phyloP scores from a whole-genome alignment of 2,797 vertebrate species.

The Spizella passerina region DNA sequence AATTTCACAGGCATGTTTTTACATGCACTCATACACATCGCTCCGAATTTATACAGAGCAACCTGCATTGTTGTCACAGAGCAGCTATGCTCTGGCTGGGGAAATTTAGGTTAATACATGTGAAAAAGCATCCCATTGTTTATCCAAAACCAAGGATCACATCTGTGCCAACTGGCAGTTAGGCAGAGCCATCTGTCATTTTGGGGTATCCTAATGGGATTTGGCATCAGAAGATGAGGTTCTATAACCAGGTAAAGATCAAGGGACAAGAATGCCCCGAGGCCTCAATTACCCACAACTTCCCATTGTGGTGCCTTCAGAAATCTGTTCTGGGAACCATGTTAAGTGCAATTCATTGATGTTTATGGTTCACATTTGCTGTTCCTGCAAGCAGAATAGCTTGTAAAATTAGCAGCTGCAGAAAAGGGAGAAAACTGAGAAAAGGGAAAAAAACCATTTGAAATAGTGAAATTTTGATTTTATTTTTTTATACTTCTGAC shows the following conservation, averaged over 20 bases:
- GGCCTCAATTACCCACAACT: slow-evolving; percentile 70
- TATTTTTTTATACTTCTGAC: not conserved
- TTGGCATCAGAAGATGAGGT: slow-evolving; percentile 74
- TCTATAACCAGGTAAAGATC: slow-evolving; percentile 69
- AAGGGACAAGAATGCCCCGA: slow-evolving; percentile 72
- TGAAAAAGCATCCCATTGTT: slow-evolving; percentile 49
- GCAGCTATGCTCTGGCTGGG: slow-evolving; percentile 30
- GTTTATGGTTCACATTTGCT: not conserved
- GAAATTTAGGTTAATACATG: slow-evolving; percentile 72
- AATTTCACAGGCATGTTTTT: not conserved
- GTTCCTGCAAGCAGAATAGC: not conserved
- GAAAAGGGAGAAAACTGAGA: not conserved
- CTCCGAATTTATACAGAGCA: not conserved
- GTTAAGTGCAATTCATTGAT: slow-evolving; percentile 25
- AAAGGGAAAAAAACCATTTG: not conserved
- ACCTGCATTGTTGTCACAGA: not conserved
- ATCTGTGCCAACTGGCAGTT: slow-evolving; percentile 75
- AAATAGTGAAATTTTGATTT: not conserved
- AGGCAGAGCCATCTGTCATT: slow-evolving; percentile 79
- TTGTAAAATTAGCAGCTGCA: slow-evolving; percentile 27
- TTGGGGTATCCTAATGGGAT: slow-evolving; percentile 79
- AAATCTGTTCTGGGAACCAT: slow-evolving; percentile 30
- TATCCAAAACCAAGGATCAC: slow-evolving; percentile 67
- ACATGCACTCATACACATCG: not conserved
- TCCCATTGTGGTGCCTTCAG: slow-evolving; percentile 66